Evolutionary conservation across 2,113 vertebrate genomes (phyloP), one percentile per base, ranked within the genome.

Genomic region (Paedocypris sp.): DNA sequence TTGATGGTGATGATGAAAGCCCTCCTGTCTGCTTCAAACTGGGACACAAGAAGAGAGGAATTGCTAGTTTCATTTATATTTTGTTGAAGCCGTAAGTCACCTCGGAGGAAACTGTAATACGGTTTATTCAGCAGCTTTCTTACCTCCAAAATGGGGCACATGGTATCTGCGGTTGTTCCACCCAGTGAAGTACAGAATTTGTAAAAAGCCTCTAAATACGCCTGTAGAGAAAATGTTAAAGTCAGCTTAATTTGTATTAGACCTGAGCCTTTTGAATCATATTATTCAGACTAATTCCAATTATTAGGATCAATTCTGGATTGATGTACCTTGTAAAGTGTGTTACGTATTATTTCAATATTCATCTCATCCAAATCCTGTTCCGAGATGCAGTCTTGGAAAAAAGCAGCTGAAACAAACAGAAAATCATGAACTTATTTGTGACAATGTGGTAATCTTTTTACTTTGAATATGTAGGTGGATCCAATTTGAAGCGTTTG

Each of bases 1-100:
- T 98, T 98, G 76, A 98, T 98, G 83, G 95, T 98, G 82, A 98
- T 98, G 77, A 98, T 98, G 85, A 98, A 98, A 57, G 95, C 95
- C 46, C 94, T 83, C 45, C 95, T 80, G 79, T 98, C 95, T 0
- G 95, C 95, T 80, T 98, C 95, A 47, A 98, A 98, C 95, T 94
- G 74, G 31, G 0, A 12, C 19, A 49, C 43, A 22, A 20, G 41
- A n/a, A 32, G 22, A 26, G 6, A 9, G 11, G 4, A 16, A 18
- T 18, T 18, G 15, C 15, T 41, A n/a, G n/a, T n/a, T n/a, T n/a
- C n/a, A n/a, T n/a, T n/a, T n/a, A n/a, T n/a, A n/a, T n/a, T n/a
- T n/a, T n/a, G n/a, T n/a, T n/a, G n/a, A n/a, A n/a, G n/a, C n/a
- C n/a, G n/a, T n/a, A n/a, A n/a, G n/a, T n/a, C n/a, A n/a, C n/a